Conservation (phyloP, 2,113 vertebrate genomes). For the Aspidoscelis tigris region DNA sequence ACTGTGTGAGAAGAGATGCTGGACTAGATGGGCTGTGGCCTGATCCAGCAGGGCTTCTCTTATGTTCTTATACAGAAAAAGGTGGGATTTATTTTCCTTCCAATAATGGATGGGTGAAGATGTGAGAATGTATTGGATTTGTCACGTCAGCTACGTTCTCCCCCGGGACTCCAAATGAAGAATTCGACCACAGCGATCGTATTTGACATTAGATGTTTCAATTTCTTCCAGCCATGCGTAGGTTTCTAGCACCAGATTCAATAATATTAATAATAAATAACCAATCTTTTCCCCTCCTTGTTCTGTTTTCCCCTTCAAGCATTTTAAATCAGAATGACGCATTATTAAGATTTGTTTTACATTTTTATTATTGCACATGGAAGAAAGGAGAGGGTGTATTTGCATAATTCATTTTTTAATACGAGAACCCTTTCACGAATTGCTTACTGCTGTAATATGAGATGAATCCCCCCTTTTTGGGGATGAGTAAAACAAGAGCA, state of each 20-base stretch:
- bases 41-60: no score
- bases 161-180: slow-evolving; percentile 66
- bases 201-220: slow-evolving; percentile 76
- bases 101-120: slow-evolving; percentile 61
- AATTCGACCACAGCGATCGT: slow-evolving; percentile 70
- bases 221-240: slow-evolving; percentile 63
- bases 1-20: no score
- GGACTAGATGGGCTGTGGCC: no score
- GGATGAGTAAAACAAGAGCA: slow-evolving; percentile 65
- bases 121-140: slow-evolving; percentile 67
- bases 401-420: slow-evolving; percentile 69
- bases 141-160: slow-evolving; percentile 63
- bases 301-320: slow-evolving; percentile 43
- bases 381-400: slow-evolving; percentile 60
- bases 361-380: slow-evolving; percentile 65
- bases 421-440: slow-evolving; percentile 44
- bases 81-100: slow-evolving; percentile 22
- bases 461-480: slow-evolving; percentile 40
- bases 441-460: slow-evolving; percentile 55
- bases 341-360: slow-evolving; percentile 75
- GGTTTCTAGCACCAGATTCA: slow-evolving; percentile 56
- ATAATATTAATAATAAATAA: slow-evolving; percentile 47
- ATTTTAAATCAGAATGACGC: slow-evolving; percentile 55
- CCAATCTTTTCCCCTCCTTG: slow-evolving; percentile 32
- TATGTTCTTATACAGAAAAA: neutral